Conservation (phyloP, 2,113 vertebrate genomes). For the Etheostoma cragini region DNA sequence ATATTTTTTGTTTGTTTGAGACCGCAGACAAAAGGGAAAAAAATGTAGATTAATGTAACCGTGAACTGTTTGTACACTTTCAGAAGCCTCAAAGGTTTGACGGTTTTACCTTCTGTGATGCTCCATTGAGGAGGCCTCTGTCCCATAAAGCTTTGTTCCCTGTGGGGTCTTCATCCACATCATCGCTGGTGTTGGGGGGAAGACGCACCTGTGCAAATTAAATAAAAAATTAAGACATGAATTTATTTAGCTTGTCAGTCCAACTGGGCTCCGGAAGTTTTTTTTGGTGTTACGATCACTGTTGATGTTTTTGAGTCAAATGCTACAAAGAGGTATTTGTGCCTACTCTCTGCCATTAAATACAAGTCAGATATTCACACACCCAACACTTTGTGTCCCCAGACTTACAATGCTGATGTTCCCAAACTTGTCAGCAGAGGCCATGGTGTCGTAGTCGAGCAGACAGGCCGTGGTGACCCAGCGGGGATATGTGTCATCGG, state of each 20-base stretch:
- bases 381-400: background rate
- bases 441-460: conserved; percentile 97
- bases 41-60: background rate
- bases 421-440: conserved; percentile 97
- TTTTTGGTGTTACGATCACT: background rate
- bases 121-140: conserved; percentile 96
- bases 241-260: background rate
- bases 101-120: conserved; percentile 93
- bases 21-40: background rate
- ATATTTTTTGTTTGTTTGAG: too few species aligned
- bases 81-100: background rate
- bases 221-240: background rate
- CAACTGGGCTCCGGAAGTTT: background rate
- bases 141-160: conserved; percentile 99
- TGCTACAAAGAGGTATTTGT: background rate
- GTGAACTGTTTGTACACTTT: background rate
- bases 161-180: conserved; percentile 98
- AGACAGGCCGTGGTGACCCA: conserved; percentile 97
- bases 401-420: conserved; percentile 93
- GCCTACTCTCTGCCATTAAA: background rate
- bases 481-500: conserved; percentile 96
- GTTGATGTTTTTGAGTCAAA: background rate
- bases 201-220: conserved; percentile 88
- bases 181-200: conserved; percentile 96
- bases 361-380: background rate